Percentiles rank a stretch among this genome's conserved stretches.
These are phyloP conservation scores for Parazoanthus darwini DNA, from an alignment of 92 coral and sea anemone genomes.

Conservation along the genomic window DNA sequence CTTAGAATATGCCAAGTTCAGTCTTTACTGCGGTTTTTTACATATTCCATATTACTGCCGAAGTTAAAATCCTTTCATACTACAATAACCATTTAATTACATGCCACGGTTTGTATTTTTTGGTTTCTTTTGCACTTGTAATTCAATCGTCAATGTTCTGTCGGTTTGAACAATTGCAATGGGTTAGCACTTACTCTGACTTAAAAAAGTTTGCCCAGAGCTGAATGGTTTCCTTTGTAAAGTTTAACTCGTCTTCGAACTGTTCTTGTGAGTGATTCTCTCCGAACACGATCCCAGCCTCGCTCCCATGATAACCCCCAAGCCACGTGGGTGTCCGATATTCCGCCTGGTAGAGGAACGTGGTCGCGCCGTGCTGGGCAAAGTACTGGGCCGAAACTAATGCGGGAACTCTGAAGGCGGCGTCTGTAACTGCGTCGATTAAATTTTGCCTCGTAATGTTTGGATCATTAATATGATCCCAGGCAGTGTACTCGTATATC, in stretches of 20 bases:
- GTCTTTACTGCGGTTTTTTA: no score
- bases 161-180: not conserved
- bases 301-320: not conserved
- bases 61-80: no score
- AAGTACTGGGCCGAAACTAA: conserved; percentile 59
- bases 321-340: not conserved
- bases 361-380: conserved; percentile 45
- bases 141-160: not conserved
- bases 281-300: not conserved
- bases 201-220: conserved; percentile 58
- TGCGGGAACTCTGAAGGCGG: conserved; percentile 67
- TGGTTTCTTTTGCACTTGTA: not conserved
- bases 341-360: conserved; percentile 63
- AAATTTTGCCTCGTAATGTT: conserved; percentile 49
- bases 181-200: conserved; percentile 52
- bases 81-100: no score
- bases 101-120: not conserved
- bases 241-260: not conserved
- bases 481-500: conserved; percentile 59
- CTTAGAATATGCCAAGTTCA: no score
- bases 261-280: not conserved
- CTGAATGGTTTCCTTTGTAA: conserved; percentile 50
- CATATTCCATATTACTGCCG: no score
- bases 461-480: conserved; percentile 58
- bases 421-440: conserved; percentile 60